phyloP scores from a whole-genome alignment of 2,888 invertebrate species.

The Drosophila borborema region DNA sequence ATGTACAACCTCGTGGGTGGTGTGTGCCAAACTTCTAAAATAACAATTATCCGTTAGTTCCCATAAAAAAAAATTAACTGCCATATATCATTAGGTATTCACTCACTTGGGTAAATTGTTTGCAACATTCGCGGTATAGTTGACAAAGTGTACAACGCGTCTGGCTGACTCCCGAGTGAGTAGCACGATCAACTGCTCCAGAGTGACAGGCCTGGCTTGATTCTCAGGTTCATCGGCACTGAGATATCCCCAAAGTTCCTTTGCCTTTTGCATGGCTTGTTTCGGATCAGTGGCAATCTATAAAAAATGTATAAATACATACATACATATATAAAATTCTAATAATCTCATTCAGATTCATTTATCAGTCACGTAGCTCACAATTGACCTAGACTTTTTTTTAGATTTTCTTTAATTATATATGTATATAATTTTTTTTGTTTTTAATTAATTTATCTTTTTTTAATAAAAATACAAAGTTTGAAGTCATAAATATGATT shows the following conservation, averaged over 20 bases:
- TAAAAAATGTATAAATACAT: too few relatives aligned
- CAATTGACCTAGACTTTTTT: too few relatives aligned
- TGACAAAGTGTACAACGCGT: conserved; percentile 91
- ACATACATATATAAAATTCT: background rate
- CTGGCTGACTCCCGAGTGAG: conserved; percentile 92
- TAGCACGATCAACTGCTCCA: conserved; percentile 91
- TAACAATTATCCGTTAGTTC: background rate
- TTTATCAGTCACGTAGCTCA: background rate
- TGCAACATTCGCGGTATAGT: conserved; percentile 88
- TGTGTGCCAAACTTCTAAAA: conserved; percentile 86
- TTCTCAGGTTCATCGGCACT: conserved; percentile 93
- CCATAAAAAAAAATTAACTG: background rate
- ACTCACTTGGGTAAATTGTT: conserved; percentile 87
- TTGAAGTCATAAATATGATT: too few relatives aligned
- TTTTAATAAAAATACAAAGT: too few relatives aligned
- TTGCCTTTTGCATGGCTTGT: conserved; percentile 90
- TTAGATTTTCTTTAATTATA: too few relatives aligned
- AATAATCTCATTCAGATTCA: background rate
- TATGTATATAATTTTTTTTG: too few relatives aligned
- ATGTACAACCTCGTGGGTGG: conserved; percentile 86
- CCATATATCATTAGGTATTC: too few relatives aligned
- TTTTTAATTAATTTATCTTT: too few relatives aligned
- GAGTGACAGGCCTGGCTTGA: conserved; percentile 91
- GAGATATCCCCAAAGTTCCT: conserved; percentile 89
- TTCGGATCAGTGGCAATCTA: conserved; percentile 93